A percentile compares a stretch with the other conserved stretches of the same genome.
Conservation (phyloP, 2,797 vertebrate species). For the Triplophysa yarkandensis region DNA sequence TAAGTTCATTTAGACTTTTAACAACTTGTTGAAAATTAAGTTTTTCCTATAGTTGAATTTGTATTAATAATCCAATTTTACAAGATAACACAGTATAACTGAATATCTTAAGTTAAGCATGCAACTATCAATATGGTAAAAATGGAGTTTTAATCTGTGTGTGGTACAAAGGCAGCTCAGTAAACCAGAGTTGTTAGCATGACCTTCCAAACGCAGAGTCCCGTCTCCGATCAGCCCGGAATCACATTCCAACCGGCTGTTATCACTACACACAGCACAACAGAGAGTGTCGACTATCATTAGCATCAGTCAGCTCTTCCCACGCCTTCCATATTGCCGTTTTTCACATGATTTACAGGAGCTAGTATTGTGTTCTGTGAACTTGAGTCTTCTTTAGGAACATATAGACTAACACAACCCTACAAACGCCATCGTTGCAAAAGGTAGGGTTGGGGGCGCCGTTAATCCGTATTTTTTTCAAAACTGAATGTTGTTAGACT, state of each 20-base stretch:
- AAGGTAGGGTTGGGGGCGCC: constrained; percentile 10
- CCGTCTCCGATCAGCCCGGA: constrained; percentile 67
- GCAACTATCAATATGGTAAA: constrained; percentile 4
- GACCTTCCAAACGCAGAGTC: constrained; percentile 74
- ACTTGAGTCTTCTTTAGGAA: constrained; percentile 15
- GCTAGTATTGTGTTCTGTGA: background rate
- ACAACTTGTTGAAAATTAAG: background rate
- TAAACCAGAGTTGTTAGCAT: constrained; percentile 69
- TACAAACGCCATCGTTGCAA: constrained; percentile 38
- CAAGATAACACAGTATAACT: no score
- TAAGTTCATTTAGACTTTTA: background rate
- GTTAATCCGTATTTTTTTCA: constrained; percentile 25
- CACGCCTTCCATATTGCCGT: background rate
- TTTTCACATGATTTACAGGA: background rate
- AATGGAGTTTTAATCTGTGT: constrained; percentile 63
- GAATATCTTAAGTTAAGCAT: background rate
- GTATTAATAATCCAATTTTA: no score
- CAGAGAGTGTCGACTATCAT: constrained; percentile 48
- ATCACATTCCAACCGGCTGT: constrained; percentile 79
- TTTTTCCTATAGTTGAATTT: background rate
- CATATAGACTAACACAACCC: constrained; percentile 33
- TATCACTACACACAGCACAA: constrained; percentile 74
- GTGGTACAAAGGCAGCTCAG: constrained; percentile 73
- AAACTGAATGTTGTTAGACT: constrained; percentile 63
- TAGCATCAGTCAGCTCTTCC: constrained; percentile 32